phyloP scores from a whole-genome alignment of 2,797 vertebrate species.

The Enteromius thamalakanensis region DNA sequence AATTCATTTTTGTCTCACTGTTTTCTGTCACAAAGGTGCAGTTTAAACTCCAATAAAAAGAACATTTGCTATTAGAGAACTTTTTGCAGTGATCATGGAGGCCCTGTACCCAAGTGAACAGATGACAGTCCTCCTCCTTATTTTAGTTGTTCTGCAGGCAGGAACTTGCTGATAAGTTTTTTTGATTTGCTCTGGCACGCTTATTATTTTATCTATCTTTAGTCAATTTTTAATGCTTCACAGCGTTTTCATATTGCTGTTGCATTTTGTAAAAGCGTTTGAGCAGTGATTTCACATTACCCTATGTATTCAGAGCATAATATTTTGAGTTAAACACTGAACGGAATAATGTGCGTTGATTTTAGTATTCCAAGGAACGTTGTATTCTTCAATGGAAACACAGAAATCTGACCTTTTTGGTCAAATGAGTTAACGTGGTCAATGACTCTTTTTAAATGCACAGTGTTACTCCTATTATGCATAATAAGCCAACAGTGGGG shows the following conservation, averaged over 20 bases:
- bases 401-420: neutral
- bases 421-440: neutral
- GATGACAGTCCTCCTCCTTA: neutral
- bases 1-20: constrained; percentile 35
- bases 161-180: neutral
- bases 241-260: neutral
- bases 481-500: neutral
- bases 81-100: neutral
- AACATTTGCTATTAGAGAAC: constrained; percentile 20
- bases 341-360: neutral
- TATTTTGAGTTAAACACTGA: neutral
- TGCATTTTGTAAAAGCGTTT: neutral
- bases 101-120: neutral
- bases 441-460: neutral
- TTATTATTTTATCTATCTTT: constrained; percentile 25
- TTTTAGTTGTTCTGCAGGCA: neutral
- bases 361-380: neutral
- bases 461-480: constrained; percentile 1
- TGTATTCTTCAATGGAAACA: neutral
- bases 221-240: constrained; percentile 8
- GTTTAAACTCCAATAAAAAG: constrained; percentile 41
- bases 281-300: neutral
- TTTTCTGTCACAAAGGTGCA: constrained; percentile 34
- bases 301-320: neutral
- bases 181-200: constrained; percentile 11